Base-by-base conservation (phyloP, 2,113 vertebrate genomes). In the Willisornis vidua region DNA sequence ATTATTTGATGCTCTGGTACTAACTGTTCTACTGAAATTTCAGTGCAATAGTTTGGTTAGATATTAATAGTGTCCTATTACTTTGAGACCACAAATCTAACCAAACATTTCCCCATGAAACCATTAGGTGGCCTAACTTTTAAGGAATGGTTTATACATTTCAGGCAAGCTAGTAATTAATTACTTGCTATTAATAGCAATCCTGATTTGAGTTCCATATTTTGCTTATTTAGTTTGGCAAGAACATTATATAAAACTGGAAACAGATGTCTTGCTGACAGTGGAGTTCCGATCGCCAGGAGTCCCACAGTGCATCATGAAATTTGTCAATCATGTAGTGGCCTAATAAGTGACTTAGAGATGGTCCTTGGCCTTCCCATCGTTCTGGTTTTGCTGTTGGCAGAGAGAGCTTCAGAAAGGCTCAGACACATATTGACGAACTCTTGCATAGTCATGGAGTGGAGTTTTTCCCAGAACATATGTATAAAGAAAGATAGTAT, bases 391-490 rank as follows among this genome's bases (percentile, higher is more conserved):
- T 58, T 52, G 14, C 14, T 59, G 1, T 13, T 61, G 54, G 67
- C 8, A 68, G 10, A 20, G 26, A 75, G 48, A 61, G 12, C 12
- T 73, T 79, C 46, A 68, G 24, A 54, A 85, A 82, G 19, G n/a
- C 14, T 8, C 26, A 54, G 8, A 28, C 2, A 20, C 17, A 2
- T 39, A 16, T 10, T 43, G 7, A 51, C 1, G 0, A 33, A 29
- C 14, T 55, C 12, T 71, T 66, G 7, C 39, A 12, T 25, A 57
- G 15, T 6, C 12, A 14, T 4, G 9, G 24, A 6, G 9, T 19
- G 1, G 35, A 23, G 0, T 14, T 75, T 74, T 63, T 31, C 31
- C 12, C 12, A 49, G 37, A 74, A 28, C 3, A 4, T 17, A 11
- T 3, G 3, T 71, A 4, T 29, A 61, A 78, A 58, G 16, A 72